phyloP scores from a whole-genome alignment of 1,140 invertebrate species.

The Brachionus koreanus region DNA sequence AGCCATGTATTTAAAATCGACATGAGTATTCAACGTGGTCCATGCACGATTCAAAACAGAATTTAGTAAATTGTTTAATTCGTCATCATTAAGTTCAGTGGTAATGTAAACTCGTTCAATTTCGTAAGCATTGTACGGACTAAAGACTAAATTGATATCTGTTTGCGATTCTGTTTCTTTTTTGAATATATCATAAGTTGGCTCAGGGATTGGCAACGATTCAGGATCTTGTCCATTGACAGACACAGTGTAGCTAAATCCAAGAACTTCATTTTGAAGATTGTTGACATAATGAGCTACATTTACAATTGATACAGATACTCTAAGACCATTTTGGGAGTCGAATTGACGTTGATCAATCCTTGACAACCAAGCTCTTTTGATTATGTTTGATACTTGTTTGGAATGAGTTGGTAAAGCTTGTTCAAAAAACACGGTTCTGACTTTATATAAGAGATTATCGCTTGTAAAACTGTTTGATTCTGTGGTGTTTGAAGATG shows the following conservation, averaged over 20 bases:
- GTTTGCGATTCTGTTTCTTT: not conserved
- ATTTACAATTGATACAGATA: not conserved
- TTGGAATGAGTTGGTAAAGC: slow-evolving; percentile 7
- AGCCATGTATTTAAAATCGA: not conserved
- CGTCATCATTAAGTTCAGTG: not conserved
- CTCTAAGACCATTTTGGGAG: slow-evolving; percentile 22
- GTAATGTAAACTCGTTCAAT: slow-evolving; percentile 7
- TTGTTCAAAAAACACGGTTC: slow-evolving; percentile 11
- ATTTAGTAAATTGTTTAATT: not conserved
- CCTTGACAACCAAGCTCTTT: slow-evolving; percentile 20
- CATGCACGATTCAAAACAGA: not conserved
- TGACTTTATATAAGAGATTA: slow-evolving; percentile 18
- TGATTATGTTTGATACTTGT: not conserved
- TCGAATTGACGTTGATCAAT: not conserved
- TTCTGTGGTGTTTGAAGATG: not conserved
- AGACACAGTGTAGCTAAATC: slow-evolving; percentile 39
- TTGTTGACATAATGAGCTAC: slow-evolving; percentile 2
- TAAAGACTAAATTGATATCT: not conserved
- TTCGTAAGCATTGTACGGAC: slow-evolving; percentile 31
- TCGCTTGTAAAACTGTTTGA: not conserved
- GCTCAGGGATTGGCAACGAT: not conserved
- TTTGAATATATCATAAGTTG: not conserved
- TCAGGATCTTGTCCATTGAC: slow-evolving; percentile 41
- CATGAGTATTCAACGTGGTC: not conserved
- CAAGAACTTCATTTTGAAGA: not conserved